phyloP scores from a whole-genome alignment of 37 sponge, comb jelly and placozoan species.

The Ephydatia muelleri region DNA sequence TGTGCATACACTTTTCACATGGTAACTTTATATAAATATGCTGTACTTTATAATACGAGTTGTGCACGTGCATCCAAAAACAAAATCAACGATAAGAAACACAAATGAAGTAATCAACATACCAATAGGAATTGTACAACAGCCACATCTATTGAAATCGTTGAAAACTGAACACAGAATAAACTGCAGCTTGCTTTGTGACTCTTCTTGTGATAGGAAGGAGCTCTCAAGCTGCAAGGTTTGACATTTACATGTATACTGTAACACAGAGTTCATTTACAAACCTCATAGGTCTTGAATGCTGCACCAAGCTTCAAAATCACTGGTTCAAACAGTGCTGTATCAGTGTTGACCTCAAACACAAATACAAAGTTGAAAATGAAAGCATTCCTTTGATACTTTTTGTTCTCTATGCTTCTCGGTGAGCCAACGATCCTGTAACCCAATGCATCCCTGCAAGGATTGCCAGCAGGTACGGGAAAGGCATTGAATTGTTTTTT shows the following conservation, averaged over 20 bases:
- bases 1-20: no score
- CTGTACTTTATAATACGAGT: no score
- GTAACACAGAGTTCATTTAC: background rate
- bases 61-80: background rate
- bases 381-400: conserved; percentile 81
- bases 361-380: conserved; percentile 91
- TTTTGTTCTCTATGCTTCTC: conserved; percentile 77
- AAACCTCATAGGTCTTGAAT: conserved; percentile 75
- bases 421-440: conserved; percentile 77
- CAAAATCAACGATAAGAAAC: background rate
- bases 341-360: conserved; percentile 67
- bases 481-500: no score
- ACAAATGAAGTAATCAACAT: background rate
- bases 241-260: background rate
- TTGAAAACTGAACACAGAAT: conserved; percentile 42
- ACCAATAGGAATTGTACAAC: conserved; percentile 74
- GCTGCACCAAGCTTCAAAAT: conserved; percentile 75
- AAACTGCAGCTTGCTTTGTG: conserved; percentile 14
- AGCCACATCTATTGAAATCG: conserved; percentile 64
- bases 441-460: conserved; percentile 57
- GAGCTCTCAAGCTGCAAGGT: conserved; percentile 59
- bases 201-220: conserved; percentile 55
- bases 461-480: background rate
- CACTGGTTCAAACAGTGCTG: conserved; percentile 70
- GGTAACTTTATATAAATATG: no score